These are phyloP conservation scores for Percopsis transmontana DNA, from an alignment of 2,113 vertebrate species.

Conservation along the genomic window DNA sequence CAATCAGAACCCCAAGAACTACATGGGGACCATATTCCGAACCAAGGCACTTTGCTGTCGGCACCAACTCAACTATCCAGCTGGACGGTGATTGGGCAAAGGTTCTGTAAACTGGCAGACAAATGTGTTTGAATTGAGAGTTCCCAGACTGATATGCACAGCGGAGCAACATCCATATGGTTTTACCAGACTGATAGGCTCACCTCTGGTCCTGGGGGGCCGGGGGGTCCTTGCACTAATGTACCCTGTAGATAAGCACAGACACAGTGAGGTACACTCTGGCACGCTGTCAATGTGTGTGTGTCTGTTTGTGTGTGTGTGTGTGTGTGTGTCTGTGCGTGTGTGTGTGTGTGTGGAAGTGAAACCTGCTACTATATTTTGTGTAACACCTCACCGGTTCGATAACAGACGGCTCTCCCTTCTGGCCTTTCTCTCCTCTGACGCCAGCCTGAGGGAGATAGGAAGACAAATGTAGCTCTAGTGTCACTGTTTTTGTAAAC, in stretches of 20 bases:
- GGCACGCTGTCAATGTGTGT: constrained; percentile 3
- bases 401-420: constrained; percentile 80
- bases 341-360: background rate
- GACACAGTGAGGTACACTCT: constrained; percentile 17
- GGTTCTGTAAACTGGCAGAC: background rate
- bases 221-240: constrained; percentile 77
- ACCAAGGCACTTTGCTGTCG: too few relatives aligned
- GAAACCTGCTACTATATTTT: constrained; percentile 29
- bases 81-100: background rate
- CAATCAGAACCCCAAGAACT: too few relatives aligned
- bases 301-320: background rate
- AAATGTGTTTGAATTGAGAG: background rate
- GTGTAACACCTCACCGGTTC: constrained; percentile 79
- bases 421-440: constrained; percentile 81
- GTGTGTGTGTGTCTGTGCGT: constrained; percentile 1
- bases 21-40: too few relatives aligned
- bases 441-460: constrained; percentile 51
- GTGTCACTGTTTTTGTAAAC: too few relatives aligned
- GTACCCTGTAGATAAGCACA: constrained; percentile 76
- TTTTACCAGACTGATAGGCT: constrained; percentile 29
- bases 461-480: constrained; percentile 20
- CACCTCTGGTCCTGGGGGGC: constrained; percentile 80
- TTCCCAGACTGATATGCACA: background rate
- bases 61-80: too few relatives aligned
- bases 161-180: too few relatives aligned